Conservation (phyloP, 2,888 invertebrate genomes). For the Coleophora flavipennella region DNA sequence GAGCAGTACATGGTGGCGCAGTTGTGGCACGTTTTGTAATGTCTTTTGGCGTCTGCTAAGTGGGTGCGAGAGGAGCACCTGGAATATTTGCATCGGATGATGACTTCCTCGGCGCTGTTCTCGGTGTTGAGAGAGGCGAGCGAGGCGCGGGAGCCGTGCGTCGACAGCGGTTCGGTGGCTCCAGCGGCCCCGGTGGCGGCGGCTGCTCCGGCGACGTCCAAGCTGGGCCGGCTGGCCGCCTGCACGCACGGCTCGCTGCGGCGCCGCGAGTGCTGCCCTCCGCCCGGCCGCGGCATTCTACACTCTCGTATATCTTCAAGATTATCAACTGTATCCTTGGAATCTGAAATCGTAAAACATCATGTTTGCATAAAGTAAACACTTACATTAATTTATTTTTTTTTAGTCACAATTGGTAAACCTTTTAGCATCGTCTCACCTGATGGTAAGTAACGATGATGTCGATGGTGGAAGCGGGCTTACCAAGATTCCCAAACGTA, state of each 20-base stretch:
- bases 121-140: constrained; percentile 62
- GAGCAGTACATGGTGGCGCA: constrained; percentile 96
- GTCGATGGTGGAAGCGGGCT: too few relatives aligned
- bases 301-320: constrained; percentile 49
- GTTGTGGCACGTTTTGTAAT: constrained; percentile 94
- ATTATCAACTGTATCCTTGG: constrained; percentile 73
- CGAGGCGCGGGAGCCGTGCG: constrained; percentile 57
- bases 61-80: constrained; percentile 83
- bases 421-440: too few relatives aligned
- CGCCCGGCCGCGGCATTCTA: constrained; percentile 52
- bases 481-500: too few relatives aligned
- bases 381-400: too few relatives aligned
- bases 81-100: constrained; percentile 84
- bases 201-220: constrained; percentile 57
- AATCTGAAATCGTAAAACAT: constrained; percentile 34
- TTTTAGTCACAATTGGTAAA: too few relatives aligned
- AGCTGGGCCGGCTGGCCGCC: constrained; percentile 73
- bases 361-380: constrained; percentile 4
- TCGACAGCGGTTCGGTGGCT: constrained; percentile 20
- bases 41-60: constrained; percentile 82
- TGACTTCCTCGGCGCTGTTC: constrained; percentile 63
- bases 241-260: constrained; percentile 57
- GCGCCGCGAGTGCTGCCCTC: constrained; percentile 60
- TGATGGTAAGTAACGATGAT: too few relatives aligned
- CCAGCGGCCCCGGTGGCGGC: too few relatives aligned